A percentile compares a stretch with the other conserved stretches of the same genome.
Conservation (phyloP, 2,888 invertebrate species). For the Drosophila lutescens region DNA sequence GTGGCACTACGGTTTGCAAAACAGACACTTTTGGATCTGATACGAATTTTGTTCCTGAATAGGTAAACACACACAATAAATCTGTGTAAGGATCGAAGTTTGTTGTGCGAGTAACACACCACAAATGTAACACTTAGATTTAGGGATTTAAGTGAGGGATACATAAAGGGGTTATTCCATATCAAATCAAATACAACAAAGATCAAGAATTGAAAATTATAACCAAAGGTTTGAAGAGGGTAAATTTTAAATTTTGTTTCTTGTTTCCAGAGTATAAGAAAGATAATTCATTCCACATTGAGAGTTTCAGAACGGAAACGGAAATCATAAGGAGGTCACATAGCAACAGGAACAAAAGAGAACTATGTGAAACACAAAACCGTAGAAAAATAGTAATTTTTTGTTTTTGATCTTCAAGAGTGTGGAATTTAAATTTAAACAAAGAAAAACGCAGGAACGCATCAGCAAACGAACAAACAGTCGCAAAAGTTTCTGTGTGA, state of each 20-base stretch:
- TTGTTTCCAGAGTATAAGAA: conserved; percentile 20
- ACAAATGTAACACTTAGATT: conserved; percentile 41
- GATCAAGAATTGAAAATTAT: conserved; percentile 42
- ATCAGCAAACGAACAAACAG: conserved; percentile 73
- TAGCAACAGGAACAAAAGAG: conserved; percentile 25
- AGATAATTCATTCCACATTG: conserved; percentile 71
- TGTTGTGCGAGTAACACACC: conserved; percentile 45
- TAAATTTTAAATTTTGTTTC: background rate
- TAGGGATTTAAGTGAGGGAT: conserved; percentile 25
- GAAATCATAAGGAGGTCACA: conserved; percentile 34
- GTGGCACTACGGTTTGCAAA: conserved; percentile 34
- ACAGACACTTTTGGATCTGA: conserved; percentile 21
- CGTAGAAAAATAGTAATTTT: conserved; percentile 10
- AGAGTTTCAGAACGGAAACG: conserved; percentile 48
- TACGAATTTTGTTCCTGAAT: conserved; percentile 14
- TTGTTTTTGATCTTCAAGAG: background rate
- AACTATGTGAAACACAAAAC: conserved; percentile 35
- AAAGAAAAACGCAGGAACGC: conserved; percentile 51
- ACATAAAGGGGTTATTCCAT: conserved; percentile 20
- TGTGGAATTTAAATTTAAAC: conserved; percentile 31
- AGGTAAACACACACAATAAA: conserved; percentile 23
- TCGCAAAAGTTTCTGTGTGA: conserved; percentile 34
- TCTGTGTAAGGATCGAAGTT: conserved; percentile 30
- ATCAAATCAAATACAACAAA: conserved; percentile 6
- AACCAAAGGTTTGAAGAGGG: conserved; percentile 15